Evolutionary conservation across 2,797 vertebrate genomes (phyloP).

Genomic region (Distichodus sexfasciatus): DNA sequence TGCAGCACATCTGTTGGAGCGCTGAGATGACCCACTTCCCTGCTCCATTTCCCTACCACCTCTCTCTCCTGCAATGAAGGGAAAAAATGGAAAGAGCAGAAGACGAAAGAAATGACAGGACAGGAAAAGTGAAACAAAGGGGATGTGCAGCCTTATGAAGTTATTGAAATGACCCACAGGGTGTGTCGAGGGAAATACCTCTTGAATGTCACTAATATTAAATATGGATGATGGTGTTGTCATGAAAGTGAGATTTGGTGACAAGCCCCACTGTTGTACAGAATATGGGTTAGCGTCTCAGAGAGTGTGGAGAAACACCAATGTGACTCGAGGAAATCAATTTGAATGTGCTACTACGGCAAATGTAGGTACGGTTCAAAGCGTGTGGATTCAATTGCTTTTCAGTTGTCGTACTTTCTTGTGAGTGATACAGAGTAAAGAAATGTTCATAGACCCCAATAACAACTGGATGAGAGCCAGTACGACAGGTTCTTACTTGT

Average conservation of each 20-base stretch:
- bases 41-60: slow-evolving; percentile 55
- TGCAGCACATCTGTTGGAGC: slow-evolving; percentile 44
- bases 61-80: slow-evolving; percentile 12
- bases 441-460: too few relatives aligned
- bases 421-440: too few relatives aligned
- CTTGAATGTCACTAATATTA: slow-evolving; percentile 40
- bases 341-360: too few relatives aligned
- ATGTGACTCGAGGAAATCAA: too few relatives aligned
- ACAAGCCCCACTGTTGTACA: not conserved
- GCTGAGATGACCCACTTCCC: slow-evolving; percentile 59
- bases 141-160: slow-evolving; percentile 10
- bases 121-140: not conserved
- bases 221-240: slow-evolving; percentile 50
- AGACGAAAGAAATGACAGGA: not conserved
- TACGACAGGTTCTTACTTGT: too few relatives aligned
- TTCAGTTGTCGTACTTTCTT: too few relatives aligned
- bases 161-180: slow-evolving; percentile 29
- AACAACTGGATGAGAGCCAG: too few relatives aligned
- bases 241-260: slow-evolving; percentile 39
- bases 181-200: slow-evolving; percentile 24
- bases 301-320: too few relatives aligned
- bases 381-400: too few relatives aligned
- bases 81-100: not conserved
- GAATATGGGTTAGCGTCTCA: too few relatives aligned
- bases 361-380: too few relatives aligned